Percentiles rank a stretch among this genome's conserved stretches.
Conservation (phyloP, 2,113 vertebrate species). For the Tetraodon nigroviridis region DNA sequence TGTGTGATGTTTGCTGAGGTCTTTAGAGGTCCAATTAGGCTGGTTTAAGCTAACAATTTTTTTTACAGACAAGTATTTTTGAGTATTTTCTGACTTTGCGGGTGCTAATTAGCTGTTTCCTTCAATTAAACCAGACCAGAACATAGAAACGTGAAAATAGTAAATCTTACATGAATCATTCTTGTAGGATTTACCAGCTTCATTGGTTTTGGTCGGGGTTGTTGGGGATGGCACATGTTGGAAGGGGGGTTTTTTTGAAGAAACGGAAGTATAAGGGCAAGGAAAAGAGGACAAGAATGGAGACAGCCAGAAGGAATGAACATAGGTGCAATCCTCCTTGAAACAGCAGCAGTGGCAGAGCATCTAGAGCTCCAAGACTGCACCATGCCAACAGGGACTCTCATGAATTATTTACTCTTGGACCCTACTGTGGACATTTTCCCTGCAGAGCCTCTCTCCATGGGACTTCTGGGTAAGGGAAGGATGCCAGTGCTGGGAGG, state of each 20-base stretch:
- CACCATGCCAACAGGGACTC: constrained; percentile 38
- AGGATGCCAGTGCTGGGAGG: not conserved
- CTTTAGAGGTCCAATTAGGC: constrained; percentile 23
- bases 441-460: constrained; percentile 24
- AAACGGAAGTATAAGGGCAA: not conserved
- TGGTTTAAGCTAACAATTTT: constrained; percentile 28
- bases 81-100: not conserved
- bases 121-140: not conserved
- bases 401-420: constrained; percentile 57
- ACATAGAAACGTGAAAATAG: not conserved
- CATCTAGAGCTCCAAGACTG: constrained; percentile 44
- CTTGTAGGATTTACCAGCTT: constrained; percentile 10
- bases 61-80: not conserved
- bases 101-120: constrained; percentile 8
- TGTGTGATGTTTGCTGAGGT: constrained; percentile 28
- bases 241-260: constrained; percentile 2
- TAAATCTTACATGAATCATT: constrained; percentile 14
- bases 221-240: constrained; percentile 44
- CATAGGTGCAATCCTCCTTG: constrained; percentile 44
- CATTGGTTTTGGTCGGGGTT: constrained; percentile 50
- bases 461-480: constrained; percentile 18
- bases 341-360: constrained; percentile 32
- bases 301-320: constrained; percentile 42
- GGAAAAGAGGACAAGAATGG: constrained; percentile 30
- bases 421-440: constrained; percentile 31